A percentile compares a stretch with the other conserved stretches of the same genome.
Evolutionary conservation across 2,113 vertebrate species (phyloP).

Genomic region (Gopherus evgoodei): DNA sequence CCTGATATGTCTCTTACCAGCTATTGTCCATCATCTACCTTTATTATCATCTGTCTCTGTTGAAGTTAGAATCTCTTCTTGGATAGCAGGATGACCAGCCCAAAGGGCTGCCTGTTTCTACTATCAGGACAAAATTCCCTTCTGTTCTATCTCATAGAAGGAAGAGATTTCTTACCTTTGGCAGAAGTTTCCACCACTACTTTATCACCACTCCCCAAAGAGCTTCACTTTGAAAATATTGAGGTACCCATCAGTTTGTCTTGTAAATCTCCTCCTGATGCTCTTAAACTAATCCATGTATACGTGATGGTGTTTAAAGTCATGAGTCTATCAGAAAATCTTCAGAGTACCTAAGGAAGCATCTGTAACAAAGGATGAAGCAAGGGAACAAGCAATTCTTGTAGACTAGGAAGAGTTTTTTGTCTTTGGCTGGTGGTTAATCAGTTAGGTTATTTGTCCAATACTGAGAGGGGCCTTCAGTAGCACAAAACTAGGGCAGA

Average conservation of each 20-base stretch:
- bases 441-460: not conserved
- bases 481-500: not conserved
- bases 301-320: not conserved
- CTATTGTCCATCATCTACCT: not conserved
- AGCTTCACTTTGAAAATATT: not conserved
- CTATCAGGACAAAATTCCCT: not conserved
- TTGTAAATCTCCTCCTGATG: not conserved
- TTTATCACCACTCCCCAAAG: not conserved
- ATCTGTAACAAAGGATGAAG: not conserved
- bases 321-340: not conserved
- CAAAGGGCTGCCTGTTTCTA: not conserved
- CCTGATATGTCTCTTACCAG: not conserved
- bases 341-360: not conserved
- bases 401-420: not conserved
- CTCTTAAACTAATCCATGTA: not conserved
- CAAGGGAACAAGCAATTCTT: not conserved
- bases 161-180: not conserved
- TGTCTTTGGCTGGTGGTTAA: not conserved
- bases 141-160: not conserved
- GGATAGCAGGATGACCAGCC: not conserved
- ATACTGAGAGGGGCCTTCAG: not conserved
- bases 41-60: not conserved
- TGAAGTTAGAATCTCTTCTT: not conserved
- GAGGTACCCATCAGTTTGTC: not conserved
- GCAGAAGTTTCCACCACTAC: not conserved